These are phyloP conservation scores for Rhorus exstirpatorius DNA, from an alignment of 2,888 invertebrate genomes.

Conservation along the genomic window DNA sequence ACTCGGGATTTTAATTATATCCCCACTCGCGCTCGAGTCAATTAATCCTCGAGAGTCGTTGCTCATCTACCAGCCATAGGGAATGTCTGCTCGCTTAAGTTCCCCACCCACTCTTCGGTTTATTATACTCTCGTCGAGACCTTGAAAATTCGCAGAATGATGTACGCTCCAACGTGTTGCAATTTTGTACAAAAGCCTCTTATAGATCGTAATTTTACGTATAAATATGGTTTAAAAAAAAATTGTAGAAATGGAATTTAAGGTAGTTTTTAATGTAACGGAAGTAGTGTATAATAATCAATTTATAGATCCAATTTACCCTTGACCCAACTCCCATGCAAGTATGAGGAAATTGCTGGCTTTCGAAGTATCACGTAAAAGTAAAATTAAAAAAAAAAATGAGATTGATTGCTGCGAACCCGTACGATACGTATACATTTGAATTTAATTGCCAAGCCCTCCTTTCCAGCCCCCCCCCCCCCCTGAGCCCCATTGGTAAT, in stretches of 20 bases:
- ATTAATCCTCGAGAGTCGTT: constrained; percentile 37
- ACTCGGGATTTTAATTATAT: background rate
- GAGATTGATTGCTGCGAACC: constrained; percentile 15
- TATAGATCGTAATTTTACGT: constrained; percentile 1
- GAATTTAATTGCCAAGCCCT: constrained; percentile 39
- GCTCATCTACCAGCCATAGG: constrained; percentile 21
- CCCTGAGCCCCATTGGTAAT: constrained; percentile 50
- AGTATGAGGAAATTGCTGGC: constrained; percentile 48
- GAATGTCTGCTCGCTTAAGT: constrained; percentile 19
- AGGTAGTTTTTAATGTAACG: constrained; percentile 49
- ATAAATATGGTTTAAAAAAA: constrained; percentile 39
- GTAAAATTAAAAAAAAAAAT: constrained; percentile 9
- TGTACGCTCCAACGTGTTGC: constrained; percentile 1
- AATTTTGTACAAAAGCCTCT: constrained; percentile 41
- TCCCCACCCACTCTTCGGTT: constrained; percentile 2
- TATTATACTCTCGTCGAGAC: constrained; percentile 28
- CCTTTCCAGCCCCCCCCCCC: constrained; percentile 9
- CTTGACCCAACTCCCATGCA: constrained; percentile 22
- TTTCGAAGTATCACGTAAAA: constrained; percentile 34
- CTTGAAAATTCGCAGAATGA: constrained; percentile 21
- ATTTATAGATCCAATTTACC: constrained; percentile 22
- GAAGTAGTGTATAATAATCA: constrained; percentile 59
- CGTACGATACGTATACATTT: background rate
- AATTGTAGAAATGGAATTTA: constrained; percentile 55
- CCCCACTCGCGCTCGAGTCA: background rate